Evolutionary conservation across 2,113 vertebrate genomes (phyloP).

Genomic region (Helogale parvula): DNA sequence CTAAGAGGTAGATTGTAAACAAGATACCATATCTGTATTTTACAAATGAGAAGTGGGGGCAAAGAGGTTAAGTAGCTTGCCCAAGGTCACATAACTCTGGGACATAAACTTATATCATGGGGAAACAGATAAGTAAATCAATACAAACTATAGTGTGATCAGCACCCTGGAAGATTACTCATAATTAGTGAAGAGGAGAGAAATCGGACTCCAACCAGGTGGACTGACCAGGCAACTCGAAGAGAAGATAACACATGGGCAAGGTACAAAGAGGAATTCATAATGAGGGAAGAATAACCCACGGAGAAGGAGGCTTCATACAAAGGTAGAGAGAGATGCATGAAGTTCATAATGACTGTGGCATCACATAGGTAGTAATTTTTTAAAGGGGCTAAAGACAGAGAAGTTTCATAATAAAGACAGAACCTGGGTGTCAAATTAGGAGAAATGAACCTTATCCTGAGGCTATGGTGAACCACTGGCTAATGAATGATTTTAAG

Average conservation of each 20-base stretch:
- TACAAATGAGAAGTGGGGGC: neutral
- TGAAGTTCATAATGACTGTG: neutral
- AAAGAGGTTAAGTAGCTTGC: neutral
- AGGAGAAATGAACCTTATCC: neutral
- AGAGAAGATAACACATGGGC: neutral
- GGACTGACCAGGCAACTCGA: neutral
- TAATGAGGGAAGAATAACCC: neutral
- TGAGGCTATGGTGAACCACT: neutral
- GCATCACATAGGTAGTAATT: neutral
- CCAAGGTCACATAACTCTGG: conserved; percentile 1
- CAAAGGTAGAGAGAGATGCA: neutral
- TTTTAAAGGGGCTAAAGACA: neutral
- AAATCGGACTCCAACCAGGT: neutral
- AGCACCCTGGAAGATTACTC: neutral
- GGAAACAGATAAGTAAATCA: neutral
- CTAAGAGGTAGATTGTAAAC: neutral
- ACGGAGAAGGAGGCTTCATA: neutral
- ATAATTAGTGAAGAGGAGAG: neutral
- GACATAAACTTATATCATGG: neutral
- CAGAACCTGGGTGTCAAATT: neutral
- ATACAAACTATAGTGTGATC: neutral
- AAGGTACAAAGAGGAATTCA: conserved; percentile 15
- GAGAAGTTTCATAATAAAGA: neutral
- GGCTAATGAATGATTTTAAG: conserved; percentile 37
- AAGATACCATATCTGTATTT: neutral